phyloP scores from a whole-genome alignment of 2,888 invertebrate genomes.

The Dasysyrphus tricinctus region DNA sequence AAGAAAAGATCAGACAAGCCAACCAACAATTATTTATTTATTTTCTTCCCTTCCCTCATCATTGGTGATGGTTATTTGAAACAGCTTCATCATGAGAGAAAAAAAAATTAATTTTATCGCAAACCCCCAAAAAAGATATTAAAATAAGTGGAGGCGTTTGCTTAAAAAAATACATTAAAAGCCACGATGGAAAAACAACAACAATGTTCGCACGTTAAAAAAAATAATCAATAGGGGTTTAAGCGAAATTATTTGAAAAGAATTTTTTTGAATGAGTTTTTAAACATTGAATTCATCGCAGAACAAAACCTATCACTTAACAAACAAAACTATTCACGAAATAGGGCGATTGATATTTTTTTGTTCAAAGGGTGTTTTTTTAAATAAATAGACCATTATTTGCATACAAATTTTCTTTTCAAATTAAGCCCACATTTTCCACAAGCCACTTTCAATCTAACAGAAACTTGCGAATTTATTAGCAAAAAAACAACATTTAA shows the following conservation, averaged over 20 bases:
- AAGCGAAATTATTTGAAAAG: constrained; percentile 30
- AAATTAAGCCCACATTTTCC: too few species aligned
- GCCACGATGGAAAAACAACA: background rate
- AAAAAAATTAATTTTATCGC: background rate
- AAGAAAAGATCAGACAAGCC: constrained; percentile 32
- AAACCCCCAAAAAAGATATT: constrained; percentile 6
- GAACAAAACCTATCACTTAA: background rate
- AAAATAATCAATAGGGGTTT: background rate
- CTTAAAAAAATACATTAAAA: background rate
- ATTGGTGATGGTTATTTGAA: background rate
- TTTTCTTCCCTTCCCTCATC: background rate
- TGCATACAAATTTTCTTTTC: too few species aligned
- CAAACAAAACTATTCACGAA: constrained; percentile 32
- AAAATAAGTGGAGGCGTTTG: constrained; percentile 16
- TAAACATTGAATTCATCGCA: constrained; percentile 44
- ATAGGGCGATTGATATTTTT: background rate
- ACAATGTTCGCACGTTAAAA: constrained; percentile 12
- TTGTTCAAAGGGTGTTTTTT: background rate
- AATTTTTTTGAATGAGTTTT: constrained; percentile 37
- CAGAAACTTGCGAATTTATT: too few species aligned
- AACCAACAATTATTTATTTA: background rate
- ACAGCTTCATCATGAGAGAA: background rate
- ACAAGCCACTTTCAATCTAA: too few species aligned
- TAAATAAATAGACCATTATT: too few species aligned
- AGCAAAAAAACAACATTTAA: too few species aligned